phyloP scores from a whole-genome alignment of 2,888 invertebrate species.

The Brachyptera risi region DNA sequence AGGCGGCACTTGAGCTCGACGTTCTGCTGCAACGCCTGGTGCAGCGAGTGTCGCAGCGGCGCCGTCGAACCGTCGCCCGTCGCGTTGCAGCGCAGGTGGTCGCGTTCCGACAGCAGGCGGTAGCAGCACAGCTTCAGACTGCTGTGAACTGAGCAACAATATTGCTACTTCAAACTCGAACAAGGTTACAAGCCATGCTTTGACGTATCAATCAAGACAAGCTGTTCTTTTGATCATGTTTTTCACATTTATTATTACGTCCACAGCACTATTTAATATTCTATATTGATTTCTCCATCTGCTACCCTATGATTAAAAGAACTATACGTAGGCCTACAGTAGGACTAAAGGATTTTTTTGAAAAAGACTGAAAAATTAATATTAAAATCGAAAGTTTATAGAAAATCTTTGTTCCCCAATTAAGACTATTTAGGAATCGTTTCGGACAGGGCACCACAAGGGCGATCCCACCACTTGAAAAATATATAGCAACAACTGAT shows the following conservation, averaged over 20 bases:
- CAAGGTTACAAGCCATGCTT: background rate
- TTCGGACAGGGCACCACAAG: too few species aligned
- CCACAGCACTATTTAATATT: too few species aligned
- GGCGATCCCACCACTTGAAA: too few species aligned
- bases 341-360: too few species aligned
- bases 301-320: too few species aligned
- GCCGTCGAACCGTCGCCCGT: constrained; percentile 46
- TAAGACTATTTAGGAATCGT: too few species aligned
- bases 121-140: constrained; percentile 49
- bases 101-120: constrained; percentile 51
- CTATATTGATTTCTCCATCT: too few species aligned
- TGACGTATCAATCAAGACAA: background rate
- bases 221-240: background rate
- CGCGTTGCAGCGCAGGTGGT: constrained; percentile 41
- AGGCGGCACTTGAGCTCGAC: constrained; percentile 62
- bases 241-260: background rate
- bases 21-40: constrained; percentile 69
- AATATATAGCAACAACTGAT: too few species aligned
- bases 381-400: too few species aligned
- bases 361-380: too few species aligned
- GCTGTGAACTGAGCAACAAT: constrained; percentile 45
- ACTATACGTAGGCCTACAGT: too few species aligned
- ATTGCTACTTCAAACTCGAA: background rate
- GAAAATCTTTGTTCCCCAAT: too few species aligned
- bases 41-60: constrained; percentile 56